These are phyloP conservation scores for Dynastes maya DNA, from an alignment of 2,888 invertebrate species.

Conservation along the genomic window DNA sequence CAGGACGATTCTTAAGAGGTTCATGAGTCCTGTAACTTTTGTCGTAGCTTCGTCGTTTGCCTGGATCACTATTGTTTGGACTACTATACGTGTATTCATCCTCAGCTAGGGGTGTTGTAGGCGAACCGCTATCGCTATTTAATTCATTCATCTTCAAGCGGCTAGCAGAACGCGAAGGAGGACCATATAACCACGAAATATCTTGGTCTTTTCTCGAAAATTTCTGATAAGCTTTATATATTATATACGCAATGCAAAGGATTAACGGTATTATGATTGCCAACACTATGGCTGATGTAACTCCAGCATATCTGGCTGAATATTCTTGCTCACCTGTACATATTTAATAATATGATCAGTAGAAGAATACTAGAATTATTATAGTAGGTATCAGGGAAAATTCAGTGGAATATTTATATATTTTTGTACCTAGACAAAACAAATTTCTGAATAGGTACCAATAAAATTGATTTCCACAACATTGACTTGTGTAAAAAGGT, in stretches of 20 bases:
- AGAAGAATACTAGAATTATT: neutral
- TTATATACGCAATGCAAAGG: conserved; percentile 75
- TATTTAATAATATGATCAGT: conserved; percentile 22
- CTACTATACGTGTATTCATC: conserved; percentile 62
- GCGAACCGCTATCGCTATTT: conserved; percentile 54
- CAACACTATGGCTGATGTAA: conserved; percentile 84
- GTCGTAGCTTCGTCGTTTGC: conserved; percentile 83
- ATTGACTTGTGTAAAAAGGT: no score
- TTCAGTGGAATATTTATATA: no score
- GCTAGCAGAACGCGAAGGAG: conserved; percentile 59
- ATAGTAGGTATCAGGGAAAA: conserved; percentile 1
- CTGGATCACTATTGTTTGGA: conserved; percentile 60
- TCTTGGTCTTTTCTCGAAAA: conserved; percentile 61
- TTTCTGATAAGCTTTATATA: conserved; percentile 76
- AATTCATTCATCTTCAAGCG: conserved; percentile 57
- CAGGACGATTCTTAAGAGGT: conserved; percentile 81
- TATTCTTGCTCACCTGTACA: conserved; percentile 84
- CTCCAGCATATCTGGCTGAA: conserved; percentile 82
- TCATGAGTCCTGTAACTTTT: conserved; percentile 89
- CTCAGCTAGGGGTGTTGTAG: conserved; percentile 55
- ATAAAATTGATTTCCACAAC: no score
- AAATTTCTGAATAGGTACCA: no score
- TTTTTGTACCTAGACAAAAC: no score
- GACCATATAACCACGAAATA: conserved; percentile 65
- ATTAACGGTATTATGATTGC: conserved; percentile 84